Evolutionary conservation across 92 coral and sea anemone genomes (phyloP).

Genomic region (Virgularia gustaviana): DNA sequence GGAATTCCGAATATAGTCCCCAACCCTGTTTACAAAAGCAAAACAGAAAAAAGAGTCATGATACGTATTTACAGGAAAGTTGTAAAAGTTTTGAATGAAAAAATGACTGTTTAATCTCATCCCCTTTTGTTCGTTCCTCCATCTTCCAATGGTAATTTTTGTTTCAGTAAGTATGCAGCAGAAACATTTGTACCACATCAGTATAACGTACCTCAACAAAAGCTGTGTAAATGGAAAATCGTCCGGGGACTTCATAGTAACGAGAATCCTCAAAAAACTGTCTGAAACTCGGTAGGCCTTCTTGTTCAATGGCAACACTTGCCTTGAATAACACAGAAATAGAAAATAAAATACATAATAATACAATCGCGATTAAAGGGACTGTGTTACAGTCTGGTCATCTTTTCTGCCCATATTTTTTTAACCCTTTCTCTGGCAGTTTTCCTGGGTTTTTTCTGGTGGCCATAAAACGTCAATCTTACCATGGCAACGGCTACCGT

Average conservation of each 20-base stretch:
- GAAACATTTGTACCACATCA: not conserved
- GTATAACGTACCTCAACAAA: conserved; percentile 71
- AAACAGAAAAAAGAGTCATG: not conserved
- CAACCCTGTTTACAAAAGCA: conserved; percentile 64
- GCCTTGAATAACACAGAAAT: conserved; percentile 47
- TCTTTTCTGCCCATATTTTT: too few relatives aligned
- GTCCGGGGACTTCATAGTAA: conserved; percentile 81
- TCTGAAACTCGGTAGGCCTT: conserved; percentile 69
- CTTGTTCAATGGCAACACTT: conserved; percentile 75
- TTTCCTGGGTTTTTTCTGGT: too few relatives aligned
- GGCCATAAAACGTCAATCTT: too few relatives aligned
- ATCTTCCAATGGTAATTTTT: too few relatives aligned
- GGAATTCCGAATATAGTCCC: conserved; percentile 87
- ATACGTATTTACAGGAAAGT: not conserved
- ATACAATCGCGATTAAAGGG: not conserved
- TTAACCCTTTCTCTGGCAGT: too few relatives aligned
- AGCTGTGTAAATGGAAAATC: conserved; percentile 85
- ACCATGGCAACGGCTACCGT: too few relatives aligned
- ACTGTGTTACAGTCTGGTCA: not conserved
- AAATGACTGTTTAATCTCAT: too few relatives aligned
- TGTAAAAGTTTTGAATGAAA: too few relatives aligned
- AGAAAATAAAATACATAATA: not conserved
- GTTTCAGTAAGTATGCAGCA: too few relatives aligned
- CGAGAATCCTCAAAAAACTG: conserved; percentile 77
- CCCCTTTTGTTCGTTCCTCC: too few relatives aligned